Percentiles rank a stretch among this genome's conserved stretches.
These are phyloP conservation scores for Caenorhabditis angaria DNA, from an alignment of 2,888 invertebrate genomes.

Conservation along the genomic window DNA sequence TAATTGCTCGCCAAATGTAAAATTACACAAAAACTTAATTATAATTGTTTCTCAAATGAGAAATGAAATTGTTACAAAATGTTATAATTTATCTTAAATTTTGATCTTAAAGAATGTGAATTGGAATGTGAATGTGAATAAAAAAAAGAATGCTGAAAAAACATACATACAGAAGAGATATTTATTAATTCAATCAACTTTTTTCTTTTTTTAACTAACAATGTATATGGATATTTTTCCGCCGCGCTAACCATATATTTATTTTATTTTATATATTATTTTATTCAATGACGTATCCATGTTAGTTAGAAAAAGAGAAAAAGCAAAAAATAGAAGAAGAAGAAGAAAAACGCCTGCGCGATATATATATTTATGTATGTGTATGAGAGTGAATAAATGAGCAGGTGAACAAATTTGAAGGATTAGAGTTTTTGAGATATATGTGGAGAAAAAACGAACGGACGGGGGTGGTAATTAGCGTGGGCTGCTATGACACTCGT, in stretches of 20 bases:
- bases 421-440: background rate
- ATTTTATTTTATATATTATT: background rate
- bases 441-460: background rate
- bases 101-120: slow-evolving; percentile 6
- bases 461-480: background rate
- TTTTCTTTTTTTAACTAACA: background rate
- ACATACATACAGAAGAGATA: slow-evolving; percentile 15
- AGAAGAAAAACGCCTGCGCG: slow-evolving; percentile 6
- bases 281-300: background rate
- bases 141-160: background rate
- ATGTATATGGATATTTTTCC: too few relatives aligned
- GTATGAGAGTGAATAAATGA: background rate
- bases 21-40: background rate
- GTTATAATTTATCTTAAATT: background rate
- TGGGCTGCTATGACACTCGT: too few relatives aligned
- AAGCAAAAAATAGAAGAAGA: slow-evolving; percentile 23
- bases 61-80: background rate
- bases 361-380: too few relatives aligned
- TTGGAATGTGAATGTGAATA: slow-evolving; percentile 7
- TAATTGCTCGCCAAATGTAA: background rate
- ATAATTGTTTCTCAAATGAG: background rate
- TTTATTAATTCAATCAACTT: slow-evolving; percentile 3
- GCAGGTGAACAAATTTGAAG: slow-evolving; percentile 1
- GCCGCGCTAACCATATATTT: background rate
- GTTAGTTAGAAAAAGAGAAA: background rate